A percentile compares a stretch with the other conserved stretches of the same genome.
phyloP scores from a whole-genome alignment of 2,888 invertebrate genomes.

The Corbicula japonica region DNA sequence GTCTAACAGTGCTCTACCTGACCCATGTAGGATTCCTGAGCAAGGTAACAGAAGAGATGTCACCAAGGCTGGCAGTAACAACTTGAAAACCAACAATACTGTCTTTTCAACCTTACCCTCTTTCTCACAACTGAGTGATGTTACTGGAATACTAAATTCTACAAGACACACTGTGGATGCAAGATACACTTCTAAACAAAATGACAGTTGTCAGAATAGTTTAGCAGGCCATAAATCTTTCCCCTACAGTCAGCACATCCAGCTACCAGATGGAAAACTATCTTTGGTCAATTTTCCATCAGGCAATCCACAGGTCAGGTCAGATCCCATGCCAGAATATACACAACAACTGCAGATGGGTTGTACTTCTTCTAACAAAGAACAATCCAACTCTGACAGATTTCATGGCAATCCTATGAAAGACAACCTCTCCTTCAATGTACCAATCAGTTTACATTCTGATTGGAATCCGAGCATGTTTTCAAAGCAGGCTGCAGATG shows the following conservation, averaged over 20 bases:
- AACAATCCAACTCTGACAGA: neutral
- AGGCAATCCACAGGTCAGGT: neutral
- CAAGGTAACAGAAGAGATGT: too few relatives aligned
- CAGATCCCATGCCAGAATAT: neutral
- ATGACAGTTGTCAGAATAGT: neutral
- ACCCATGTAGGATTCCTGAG: too few relatives aligned
- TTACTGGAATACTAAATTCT: neutral
- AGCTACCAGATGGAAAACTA: constrained; percentile 60
- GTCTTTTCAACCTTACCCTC: too few relatives aligned
- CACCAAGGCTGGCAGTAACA: too few relatives aligned
- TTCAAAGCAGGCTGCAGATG: neutral
- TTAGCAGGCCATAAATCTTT: constrained; percentile 44
- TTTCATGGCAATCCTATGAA: neutral
- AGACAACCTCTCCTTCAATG: neutral
- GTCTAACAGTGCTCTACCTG: too few relatives aligned
- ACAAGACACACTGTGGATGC: neutral
- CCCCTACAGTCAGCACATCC: constrained; percentile 73
- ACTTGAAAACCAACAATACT: too few relatives aligned
- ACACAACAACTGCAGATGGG: neutral
- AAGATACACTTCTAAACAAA: neutral
- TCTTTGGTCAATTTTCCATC: constrained; percentile 18
- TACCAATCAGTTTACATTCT: neutral
- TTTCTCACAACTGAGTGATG: too few relatives aligned
- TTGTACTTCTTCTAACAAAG: neutral
- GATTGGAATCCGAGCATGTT: neutral